These are phyloP conservation scores for Falco cherrug DNA, from an alignment of 2,797 vertebrate genomes.

Conservation along the genomic window DNA sequence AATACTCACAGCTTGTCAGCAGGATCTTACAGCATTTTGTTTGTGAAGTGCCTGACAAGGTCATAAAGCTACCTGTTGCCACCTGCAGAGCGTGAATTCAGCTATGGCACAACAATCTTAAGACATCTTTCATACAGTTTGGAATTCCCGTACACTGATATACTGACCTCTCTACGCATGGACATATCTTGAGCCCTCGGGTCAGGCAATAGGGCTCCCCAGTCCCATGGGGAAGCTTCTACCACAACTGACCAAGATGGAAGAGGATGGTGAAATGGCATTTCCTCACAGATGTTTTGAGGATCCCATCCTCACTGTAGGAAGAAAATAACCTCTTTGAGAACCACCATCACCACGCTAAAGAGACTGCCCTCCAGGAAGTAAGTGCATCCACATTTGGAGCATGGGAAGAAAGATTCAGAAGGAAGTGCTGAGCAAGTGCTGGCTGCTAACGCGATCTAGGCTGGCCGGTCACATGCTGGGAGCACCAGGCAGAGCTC, in stretches of 20 bases:
- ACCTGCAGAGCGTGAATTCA: not conserved
- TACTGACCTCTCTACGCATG: not conserved
- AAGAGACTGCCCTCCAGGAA: not conserved
- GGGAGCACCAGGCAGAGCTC: not conserved
- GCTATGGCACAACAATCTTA: not conserved
- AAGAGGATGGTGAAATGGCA: constrained; percentile 28
- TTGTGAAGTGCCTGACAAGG: not conserved
- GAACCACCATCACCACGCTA: not conserved
- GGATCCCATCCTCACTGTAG: constrained; percentile 19
- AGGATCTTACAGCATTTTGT: not conserved
- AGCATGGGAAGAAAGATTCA: not conserved
- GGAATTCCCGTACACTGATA: not conserved
- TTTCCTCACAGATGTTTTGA: constrained; percentile 16
- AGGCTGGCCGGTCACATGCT: not conserved
- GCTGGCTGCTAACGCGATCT: not conserved
- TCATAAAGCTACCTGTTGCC: not conserved
- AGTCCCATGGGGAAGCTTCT: constrained; percentile 6
- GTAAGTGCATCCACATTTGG: not conserved
- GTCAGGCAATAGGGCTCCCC: not conserved
- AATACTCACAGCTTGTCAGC: not conserved
- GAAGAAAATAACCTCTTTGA: constrained; percentile 38
- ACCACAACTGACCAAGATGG: not conserved
- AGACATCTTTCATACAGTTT: not conserved
- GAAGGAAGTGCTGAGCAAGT: not conserved
- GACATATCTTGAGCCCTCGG: not conserved